A percentile compares a stretch with the other conserved stretches of the same genome.
Evolutionary conservation across 2,113 vertebrate genomes (phyloP).

Genomic region (Hystrix cristata): DNA sequence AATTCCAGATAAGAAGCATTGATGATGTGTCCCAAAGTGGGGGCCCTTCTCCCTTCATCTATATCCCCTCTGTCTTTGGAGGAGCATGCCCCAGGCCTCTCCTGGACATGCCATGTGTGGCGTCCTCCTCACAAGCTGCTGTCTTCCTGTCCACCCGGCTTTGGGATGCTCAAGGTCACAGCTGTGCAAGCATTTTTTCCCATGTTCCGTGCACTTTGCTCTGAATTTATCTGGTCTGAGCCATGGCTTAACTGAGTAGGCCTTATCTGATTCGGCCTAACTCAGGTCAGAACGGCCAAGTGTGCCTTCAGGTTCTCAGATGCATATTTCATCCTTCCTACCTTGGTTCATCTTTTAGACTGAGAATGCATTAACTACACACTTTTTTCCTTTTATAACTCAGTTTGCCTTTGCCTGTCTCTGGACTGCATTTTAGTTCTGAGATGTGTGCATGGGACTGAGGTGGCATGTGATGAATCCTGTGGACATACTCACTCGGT

Average conservation of each 20-base stretch:
- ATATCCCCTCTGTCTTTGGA: not conserved
- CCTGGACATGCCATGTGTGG: not conserved
- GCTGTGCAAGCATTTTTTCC: not conserved
- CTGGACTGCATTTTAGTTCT: not conserved
- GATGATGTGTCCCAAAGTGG: not conserved
- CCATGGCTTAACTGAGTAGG: no score
- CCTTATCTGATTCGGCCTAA: not conserved
- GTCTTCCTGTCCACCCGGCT: not conserved
- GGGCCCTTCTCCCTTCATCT: not conserved
- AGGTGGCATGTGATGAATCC: not conserved
- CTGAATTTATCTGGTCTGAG: not conserved
- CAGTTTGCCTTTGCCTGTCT: not conserved
- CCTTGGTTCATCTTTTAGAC: not conserved
- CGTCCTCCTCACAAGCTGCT: not conserved
- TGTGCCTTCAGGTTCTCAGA: not conserved
- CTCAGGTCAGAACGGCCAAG: not conserved
- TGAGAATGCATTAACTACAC: not conserved
- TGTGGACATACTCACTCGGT: not conserved
- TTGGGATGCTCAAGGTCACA: not conserved
- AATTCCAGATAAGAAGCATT: not conserved
- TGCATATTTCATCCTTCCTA: not conserved
- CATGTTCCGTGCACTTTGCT: not conserved
- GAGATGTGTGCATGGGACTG: not conserved
- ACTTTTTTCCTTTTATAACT: not conserved
- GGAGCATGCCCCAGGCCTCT: not conserved